Evolutionary conservation across 2,888 invertebrate species (phyloP), one percentile per base, ranked within the genome.

Genomic region (Eilema depressum): DNA sequence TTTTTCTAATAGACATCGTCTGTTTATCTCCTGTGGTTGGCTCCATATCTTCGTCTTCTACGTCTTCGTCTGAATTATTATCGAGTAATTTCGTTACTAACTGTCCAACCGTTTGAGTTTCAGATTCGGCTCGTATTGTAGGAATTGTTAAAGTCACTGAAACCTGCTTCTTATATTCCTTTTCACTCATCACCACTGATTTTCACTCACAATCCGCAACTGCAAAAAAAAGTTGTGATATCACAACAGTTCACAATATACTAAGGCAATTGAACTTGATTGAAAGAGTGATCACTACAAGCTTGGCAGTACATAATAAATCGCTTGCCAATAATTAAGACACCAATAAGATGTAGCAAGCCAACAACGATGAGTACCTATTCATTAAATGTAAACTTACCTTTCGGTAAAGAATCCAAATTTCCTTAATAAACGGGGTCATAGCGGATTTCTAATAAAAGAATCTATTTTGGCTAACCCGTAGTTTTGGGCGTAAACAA

Each of bases 1-100:
- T 95, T 81, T 96, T 96, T 69, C 96, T 95, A 59, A 96, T 91
- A 25, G 96, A 94, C 86, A 96, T 96, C 85, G 91, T 92, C 75
- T 96, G 92, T 75, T 92, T 92, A 28, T 86, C 83, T 84, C 95
- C 94, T 59, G 91, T 89, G 3, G 92, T 89, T 33, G 33, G 20
- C 60, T 92, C 92, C 92, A 92, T 93, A 76, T 86, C 85, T 41
- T 83, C 82, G 60, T 81, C 73, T 76, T 86, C 85, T 73, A 83
- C 74, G 0, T 86, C 85, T 33, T 83, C 82, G 62, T 82, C 73
- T 76, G 86, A 85, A 73, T 83, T 75, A 77, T 76, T 84, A 68
- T 90, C 88, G 25, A 90, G 88, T 28, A 90, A 83, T 81, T 84
- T 89, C 30, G 86, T 77, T 33, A 92, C 85, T 75, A 89, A 77